These are phyloP conservation scores for Mobula birostris DNA, from an alignment of 2,113 vertebrate species.

Conservation along the genomic window DNA sequence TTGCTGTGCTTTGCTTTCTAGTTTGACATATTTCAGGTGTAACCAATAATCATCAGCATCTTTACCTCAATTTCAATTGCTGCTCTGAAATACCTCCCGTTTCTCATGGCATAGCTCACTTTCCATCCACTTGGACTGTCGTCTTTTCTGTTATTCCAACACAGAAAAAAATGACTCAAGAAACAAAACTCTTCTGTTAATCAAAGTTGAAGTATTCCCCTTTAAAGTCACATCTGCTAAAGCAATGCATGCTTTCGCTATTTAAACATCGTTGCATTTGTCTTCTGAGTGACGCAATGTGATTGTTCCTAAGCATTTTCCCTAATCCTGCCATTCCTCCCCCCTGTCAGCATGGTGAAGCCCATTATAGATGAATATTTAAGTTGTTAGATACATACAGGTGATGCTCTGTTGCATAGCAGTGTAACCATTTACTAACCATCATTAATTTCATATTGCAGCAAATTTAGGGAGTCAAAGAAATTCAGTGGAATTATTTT, in stretches of 20 bases:
- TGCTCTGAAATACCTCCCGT: not conserved
- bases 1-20: not conserved
- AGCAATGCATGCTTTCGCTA: constrained; percentile 82
- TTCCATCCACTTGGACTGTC: not conserved
- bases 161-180: not conserved
- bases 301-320: constrained; percentile 66
- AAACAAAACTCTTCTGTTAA: not conserved
- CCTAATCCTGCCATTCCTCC: constrained; percentile 62
- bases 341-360: constrained; percentile 74
- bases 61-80: not conserved
- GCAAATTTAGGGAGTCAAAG: constrained; percentile 46
- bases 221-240: constrained; percentile 87
- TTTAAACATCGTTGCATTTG: constrained; percentile 78
- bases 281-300: constrained; percentile 69
- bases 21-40: not conserved
- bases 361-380: constrained; percentile 66
- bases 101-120: constrained; percentile 7
- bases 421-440: constrained; percentile 64
- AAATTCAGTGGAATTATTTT: constrained; percentile 23
- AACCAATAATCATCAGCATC: not conserved
- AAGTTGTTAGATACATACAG: constrained; percentile 68
- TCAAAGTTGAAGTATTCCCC: constrained; percentile 57
- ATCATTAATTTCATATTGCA: constrained; percentile 65
- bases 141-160: not conserved
- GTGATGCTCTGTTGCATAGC: too few relatives aligned